Evolutionary conservation across 1,140 invertebrate species (phyloP), one percentile per base, ranked within the genome.

Genomic region (Monomorium pharaonis): DNA sequence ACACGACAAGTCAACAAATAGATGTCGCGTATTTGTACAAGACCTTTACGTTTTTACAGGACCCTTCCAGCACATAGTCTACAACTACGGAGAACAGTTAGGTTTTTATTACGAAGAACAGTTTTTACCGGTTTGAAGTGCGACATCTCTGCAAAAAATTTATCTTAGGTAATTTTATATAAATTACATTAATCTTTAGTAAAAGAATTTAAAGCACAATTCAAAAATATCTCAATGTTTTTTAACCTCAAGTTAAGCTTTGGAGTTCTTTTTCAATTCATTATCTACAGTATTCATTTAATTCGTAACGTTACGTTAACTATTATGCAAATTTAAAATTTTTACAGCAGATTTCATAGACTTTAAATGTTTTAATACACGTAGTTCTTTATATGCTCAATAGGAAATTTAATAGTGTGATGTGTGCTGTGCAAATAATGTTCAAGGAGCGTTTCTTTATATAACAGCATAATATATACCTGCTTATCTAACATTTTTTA

Each of bases 21-120:
- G 72, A 92, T 92, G 88, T 91, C 86, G 49, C 81, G 7, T 90
- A 89, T 93, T 93, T 93, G 88, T 78, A 69, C 67, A 91, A 94
- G 84, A 86, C 83, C 89, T 92, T 92, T 89, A 51, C 51, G 1
- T 87, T 89, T 84, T 86, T 84, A 60, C 65, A 27, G 83, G 47
- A 86, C 47, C 65, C 70, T 84, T 74, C 63, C 10, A 60, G 56
- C 5, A 24, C n/a, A n/a, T n/a, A n/a, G 16, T 30, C 51, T 21
- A 47, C 21, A 7, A 69, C 54, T 76, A 56, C 37, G 33, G 30
- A 16, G 27, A 84, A 84, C 30, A 65, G 33, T 65, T 65, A 65
- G 58, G 6, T 44, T 63, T 63, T 63, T 63, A 63, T 37, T n/a
- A 63, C 62, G 18, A 3, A 63, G 18, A 63, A 42, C n/a, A 47